A percentile compares a stretch with the other conserved stretches of the same genome.
These are phyloP conservation scores for Heliothis peltigera DNA, from an alignment of 2,888 invertebrate species.

Conservation along the genomic window DNA sequence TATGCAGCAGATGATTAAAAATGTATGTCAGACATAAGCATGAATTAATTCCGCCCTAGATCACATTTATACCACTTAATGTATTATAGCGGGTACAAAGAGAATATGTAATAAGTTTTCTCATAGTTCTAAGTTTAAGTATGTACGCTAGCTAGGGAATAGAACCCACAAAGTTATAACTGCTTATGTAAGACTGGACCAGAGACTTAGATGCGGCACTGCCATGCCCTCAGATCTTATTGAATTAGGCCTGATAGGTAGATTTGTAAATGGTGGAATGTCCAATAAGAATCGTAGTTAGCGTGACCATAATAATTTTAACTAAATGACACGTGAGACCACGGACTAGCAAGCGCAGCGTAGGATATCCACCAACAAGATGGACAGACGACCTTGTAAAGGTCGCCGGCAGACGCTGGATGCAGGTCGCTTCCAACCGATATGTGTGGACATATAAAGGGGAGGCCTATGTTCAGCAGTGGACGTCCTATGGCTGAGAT, in stretches of 20 bases:
- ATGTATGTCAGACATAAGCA: constrained; percentile 9
- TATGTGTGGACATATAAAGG: too few relatives aligned
- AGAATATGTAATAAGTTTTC: constrained; percentile 43
- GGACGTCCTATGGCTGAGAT: too few relatives aligned
- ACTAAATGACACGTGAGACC: background rate
- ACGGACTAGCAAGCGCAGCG: too few relatives aligned
- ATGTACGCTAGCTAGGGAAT: constrained; percentile 9
- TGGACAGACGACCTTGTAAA: too few relatives aligned
- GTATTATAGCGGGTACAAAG: constrained; percentile 29
- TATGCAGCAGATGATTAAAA: background rate
- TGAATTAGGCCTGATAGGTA: constrained; percentile 24
- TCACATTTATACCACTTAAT: constrained; percentile 21
- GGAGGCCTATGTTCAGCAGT: too few relatives aligned
- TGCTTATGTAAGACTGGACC: constrained; percentile 23
- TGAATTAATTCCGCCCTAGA: constrained; percentile 25
- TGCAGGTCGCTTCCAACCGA: too few relatives aligned
- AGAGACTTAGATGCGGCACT: too few relatives aligned
- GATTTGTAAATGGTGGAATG: constrained; percentile 1
- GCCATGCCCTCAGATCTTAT: constrained; percentile 7
- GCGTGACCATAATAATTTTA: too few relatives aligned
- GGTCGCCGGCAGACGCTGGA: too few relatives aligned
- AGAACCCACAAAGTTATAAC: constrained; percentile 12
- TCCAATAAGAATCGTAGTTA: too few relatives aligned
- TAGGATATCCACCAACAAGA: too few relatives aligned
- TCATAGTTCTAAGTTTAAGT: constrained; percentile 33